Evolutionary conservation across 2,888 invertebrate genomes (phyloP).

Genomic region (Conus canariensis): DNA sequence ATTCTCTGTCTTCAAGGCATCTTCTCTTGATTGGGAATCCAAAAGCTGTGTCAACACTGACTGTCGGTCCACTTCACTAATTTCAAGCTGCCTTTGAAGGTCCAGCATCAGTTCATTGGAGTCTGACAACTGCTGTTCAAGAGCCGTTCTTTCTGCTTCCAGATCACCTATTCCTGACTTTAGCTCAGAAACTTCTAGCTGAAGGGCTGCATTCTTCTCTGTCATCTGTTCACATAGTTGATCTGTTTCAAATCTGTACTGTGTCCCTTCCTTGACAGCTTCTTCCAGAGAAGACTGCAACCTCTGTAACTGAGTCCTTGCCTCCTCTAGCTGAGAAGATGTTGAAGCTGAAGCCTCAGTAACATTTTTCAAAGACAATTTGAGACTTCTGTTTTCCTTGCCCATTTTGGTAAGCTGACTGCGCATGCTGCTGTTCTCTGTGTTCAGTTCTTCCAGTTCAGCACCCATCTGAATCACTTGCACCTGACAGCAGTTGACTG

Average conservation of each 20-base stretch:
- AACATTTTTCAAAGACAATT: not conserved
- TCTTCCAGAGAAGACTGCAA: constrained; percentile 33
- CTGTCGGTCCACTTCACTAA: not conserved
- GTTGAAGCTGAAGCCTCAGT: not conserved
- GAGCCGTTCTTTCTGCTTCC: not conserved
- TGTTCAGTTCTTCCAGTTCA: constrained; percentile 9
- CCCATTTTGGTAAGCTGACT: not conserved
- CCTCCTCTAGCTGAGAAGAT: not conserved
- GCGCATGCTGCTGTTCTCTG: constrained; percentile 19
- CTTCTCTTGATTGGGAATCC: constrained; percentile 17
- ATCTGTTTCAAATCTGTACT: not conserved
- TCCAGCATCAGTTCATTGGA: not conserved
- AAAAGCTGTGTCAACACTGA: constrained; percentile 7
- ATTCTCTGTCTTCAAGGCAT: constrained; percentile 14
- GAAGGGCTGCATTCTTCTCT: not conserved
- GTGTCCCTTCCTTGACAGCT: constrained; percentile 13
- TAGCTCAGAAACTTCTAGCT: not conserved
- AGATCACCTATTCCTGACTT: constrained; percentile 19
- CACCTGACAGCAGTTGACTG: not conserved
- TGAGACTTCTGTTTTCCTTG: constrained; percentile 1
- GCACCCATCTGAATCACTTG: constrained; percentile 26
- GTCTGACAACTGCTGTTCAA: constrained; percentile 4
- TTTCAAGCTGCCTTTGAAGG: constrained; percentile 34
- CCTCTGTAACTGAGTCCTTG: not conserved
- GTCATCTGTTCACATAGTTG: constrained; percentile 12